A percentile compares a stretch with the other conserved stretches of the same genome.
These are phyloP conservation scores for Aphrocallistes beatrix DNA, from an alignment of 37 sponge, comb jelly and placozoan genomes.

Conservation along the genomic window DNA sequence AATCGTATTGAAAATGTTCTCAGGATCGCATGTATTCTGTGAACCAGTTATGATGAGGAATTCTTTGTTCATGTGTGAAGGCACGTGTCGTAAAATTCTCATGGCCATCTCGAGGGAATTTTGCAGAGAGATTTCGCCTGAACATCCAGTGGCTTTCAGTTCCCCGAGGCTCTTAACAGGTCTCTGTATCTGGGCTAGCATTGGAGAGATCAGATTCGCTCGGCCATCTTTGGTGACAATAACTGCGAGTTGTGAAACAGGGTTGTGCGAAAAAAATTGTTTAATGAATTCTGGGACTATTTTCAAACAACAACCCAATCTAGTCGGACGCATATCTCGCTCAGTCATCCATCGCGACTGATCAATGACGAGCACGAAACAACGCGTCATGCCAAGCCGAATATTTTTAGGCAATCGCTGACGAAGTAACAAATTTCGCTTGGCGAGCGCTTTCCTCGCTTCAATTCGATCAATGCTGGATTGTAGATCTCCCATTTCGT, in stretches of 20 bases:
- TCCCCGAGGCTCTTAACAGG: not conserved
- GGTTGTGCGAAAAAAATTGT: not conserved
- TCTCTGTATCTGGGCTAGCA: not conserved
- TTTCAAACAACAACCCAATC: slow-evolving; percentile 35
- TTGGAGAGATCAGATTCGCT: not conserved
- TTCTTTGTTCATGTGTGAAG: slow-evolving; percentile 78
- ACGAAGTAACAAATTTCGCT: not conserved
- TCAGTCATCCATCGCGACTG: slow-evolving; percentile 58
- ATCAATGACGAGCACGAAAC: slow-evolving; percentile 50
- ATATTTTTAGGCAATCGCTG: not conserved
- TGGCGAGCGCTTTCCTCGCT: not conserved
- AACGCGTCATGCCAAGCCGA: not conserved
- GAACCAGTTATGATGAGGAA: slow-evolving; percentile 64
- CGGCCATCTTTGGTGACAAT: not conserved
- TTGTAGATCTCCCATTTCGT: slow-evolving; percentile 8
- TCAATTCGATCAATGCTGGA: not conserved
- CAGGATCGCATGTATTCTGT: slow-evolving; percentile 88
- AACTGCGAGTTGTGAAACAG: not conserved
- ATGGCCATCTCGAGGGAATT: not conserved
- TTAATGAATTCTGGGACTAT: not conserved
- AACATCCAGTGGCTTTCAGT: not conserved
- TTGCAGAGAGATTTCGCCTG: not conserved
- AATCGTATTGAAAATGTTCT: slow-evolving; percentile 62
- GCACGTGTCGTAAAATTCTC: slow-evolving; percentile 45
- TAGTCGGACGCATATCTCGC: slow-evolving; percentile 69